phyloP scores from a whole-genome alignment of 2,888 invertebrate species.

The Dicycla oo region DNA sequence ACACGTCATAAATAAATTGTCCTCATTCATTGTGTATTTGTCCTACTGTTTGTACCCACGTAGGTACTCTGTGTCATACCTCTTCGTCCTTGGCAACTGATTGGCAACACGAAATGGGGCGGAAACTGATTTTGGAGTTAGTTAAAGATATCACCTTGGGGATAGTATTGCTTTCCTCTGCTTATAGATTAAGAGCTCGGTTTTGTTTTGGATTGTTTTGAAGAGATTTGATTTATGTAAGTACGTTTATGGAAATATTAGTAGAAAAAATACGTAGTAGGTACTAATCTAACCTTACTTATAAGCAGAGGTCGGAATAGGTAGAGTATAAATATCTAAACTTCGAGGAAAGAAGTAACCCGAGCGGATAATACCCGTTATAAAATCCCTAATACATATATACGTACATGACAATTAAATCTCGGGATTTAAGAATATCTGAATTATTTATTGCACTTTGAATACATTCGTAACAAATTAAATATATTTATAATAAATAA shows the following conservation, averaged over 20 bases:
- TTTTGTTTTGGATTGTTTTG: background rate
- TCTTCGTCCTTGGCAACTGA: slow-evolving; percentile 65
- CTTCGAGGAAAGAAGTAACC: too few species aligned
- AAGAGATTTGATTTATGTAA: background rate
- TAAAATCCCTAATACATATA: too few species aligned
- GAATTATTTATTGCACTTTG: too few species aligned
- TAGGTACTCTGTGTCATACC: slow-evolving; percentile 2
- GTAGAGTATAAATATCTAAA: too few species aligned
- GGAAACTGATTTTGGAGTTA: slow-evolving; percentile 74
- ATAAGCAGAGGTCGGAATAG: too few species aligned
- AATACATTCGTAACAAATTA: too few species aligned
- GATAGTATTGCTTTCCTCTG: slow-evolving; percentile 51
- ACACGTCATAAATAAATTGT: background rate
- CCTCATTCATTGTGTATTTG: background rate
- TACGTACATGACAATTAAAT: too few species aligned
- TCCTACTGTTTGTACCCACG: background rate
- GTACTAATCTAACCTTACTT: too few species aligned
- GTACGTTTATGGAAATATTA: background rate
- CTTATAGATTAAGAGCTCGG: slow-evolving; percentile 26
- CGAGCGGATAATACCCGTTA: too few species aligned
- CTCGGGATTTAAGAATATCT: too few species aligned
- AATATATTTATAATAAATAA: too few species aligned
- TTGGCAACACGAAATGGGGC: slow-evolving; percentile 71
- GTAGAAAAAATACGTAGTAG: too few species aligned
- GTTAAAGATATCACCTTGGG: slow-evolving; percentile 68